These are phyloP conservation scores for Holothuria leucospilota DNA, from an alignment of 53 echinoderm and acorn worm genomes.

Conservation along the genomic window DNA sequence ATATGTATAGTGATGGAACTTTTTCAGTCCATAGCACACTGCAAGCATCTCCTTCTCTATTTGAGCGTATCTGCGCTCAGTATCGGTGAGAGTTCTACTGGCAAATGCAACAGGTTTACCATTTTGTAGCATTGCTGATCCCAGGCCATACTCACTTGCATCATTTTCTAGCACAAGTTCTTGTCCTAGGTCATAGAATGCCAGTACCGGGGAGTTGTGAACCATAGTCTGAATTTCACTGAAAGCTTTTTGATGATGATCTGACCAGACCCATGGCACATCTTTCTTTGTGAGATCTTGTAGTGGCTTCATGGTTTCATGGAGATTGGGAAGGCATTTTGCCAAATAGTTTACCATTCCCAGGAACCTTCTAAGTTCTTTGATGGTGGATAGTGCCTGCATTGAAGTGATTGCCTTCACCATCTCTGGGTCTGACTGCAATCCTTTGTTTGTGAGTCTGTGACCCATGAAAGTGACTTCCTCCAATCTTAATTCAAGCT, in stretches of 20 bases:
- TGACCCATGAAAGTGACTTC: too few relatives aligned
- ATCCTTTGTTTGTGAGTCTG: too few relatives aligned
- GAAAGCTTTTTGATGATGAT: too few relatives aligned
- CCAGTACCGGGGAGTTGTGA: slow-evolving; percentile 21
- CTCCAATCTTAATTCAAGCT: too few relatives aligned
- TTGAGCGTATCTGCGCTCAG: slow-evolving; percentile 59
- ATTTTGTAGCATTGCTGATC: slow-evolving; percentile 56
- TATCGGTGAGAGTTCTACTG: too few relatives aligned
- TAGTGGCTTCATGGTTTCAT: too few relatives aligned
- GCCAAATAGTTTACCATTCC: slow-evolving; percentile 69
- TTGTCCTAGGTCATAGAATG: slow-evolving; percentile 67
- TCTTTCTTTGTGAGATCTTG: too few relatives aligned
- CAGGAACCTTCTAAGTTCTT: slow-evolving; percentile 60
- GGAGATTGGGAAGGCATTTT: too few relatives aligned
- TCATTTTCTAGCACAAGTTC: slow-evolving; percentile 56
- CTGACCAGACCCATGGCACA: too few relatives aligned
- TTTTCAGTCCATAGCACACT: slow-evolving; percentile 42
- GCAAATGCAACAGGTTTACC: slow-evolving; percentile 62
- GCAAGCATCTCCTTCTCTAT: slow-evolving; percentile 61
- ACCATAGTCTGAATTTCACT: too few relatives aligned
- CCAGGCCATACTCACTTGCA: slow-evolving; percentile 63
- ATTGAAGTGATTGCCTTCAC: too few relatives aligned
- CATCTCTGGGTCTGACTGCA: too few relatives aligned
- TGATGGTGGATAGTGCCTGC: slow-evolving; percentile 59
- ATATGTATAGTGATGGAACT: slow-evolving; percentile 44